Evolutionary conservation across 2,888 invertebrate genomes (phyloP), one percentile per base, ranked within the genome.

Genomic region (Lacanobia wlatinum): DNA sequence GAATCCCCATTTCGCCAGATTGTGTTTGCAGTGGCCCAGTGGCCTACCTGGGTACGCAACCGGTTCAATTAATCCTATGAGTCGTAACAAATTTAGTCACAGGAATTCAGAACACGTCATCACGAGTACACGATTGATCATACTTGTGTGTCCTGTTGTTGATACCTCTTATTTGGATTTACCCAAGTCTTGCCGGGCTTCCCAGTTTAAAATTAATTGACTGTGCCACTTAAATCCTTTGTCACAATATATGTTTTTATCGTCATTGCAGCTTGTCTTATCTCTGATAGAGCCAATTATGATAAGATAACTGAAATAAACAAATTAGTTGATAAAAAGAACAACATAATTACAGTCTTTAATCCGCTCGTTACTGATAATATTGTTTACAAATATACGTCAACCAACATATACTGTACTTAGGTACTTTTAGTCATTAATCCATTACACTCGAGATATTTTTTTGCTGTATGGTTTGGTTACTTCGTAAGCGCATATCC

Each of bases 311-410:
- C 43, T 1, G 8, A 18, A 40, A 60, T 43, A 63, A 56, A 58
- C 21, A 76, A 56, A 66, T 43, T 50, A 66, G 10, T 10, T 50
- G 56, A 52, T 62, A 40, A 46, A 53, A 59, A 40, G 8, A 40
- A 38, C 7, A 46, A 52, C 46, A 53, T 61, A 10, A 46, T 62
- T 34, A 34, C 34, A 56, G 28, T 55, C 18, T 75, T 16, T 63
- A 73, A 40, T 55, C n/a, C 8, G 23, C 6, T 60, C 6, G 53
- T 78, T 70, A 60, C 18, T 38, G 50, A 56, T 72, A 38, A 18
- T 10, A 3, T 55, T 48, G 56, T 76, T 74, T 74, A 65, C 50
- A 43, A 38, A 14, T 40, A 52, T 10, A 63, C 10, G 50, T 52
- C 63, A 63, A 9, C 14, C 55, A 3, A 18, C 1, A 18, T 48